These are phyloP conservation scores for Monoplex corrugatus DNA, from an alignment of 2,888 invertebrate genomes.

Conservation along the genomic window DNA sequence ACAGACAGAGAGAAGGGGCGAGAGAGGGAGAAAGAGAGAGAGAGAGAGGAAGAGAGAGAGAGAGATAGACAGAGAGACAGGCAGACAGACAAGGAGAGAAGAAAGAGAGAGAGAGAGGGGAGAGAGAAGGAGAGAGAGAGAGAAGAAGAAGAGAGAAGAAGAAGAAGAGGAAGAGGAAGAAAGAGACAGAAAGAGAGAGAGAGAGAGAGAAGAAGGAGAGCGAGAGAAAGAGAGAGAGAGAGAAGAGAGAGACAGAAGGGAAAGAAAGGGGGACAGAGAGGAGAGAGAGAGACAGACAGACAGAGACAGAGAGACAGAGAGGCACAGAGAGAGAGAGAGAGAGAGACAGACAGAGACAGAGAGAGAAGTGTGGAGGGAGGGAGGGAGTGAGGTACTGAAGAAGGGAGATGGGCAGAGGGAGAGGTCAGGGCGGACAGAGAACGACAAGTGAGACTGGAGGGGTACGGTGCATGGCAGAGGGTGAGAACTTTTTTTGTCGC, in stretches of 20 bases:
- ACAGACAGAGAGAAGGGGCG: neutral
- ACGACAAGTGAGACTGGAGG: too few species aligned
- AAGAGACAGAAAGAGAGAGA: neutral
- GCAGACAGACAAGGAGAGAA: neutral
- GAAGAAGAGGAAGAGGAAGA: neutral
- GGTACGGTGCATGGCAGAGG: too few species aligned
- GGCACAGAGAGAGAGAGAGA: neutral
- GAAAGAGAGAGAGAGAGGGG: too few species aligned
- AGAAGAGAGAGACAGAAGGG: too few species aligned
- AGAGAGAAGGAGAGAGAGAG: neutral
- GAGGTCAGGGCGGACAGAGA: too few species aligned
- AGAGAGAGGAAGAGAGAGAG: neutral
- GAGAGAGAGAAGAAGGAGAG: neutral
- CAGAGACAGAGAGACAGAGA: too few species aligned
- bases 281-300: neutral
- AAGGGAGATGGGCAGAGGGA: neutral
- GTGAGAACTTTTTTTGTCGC: too few species aligned
- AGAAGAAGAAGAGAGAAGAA: neutral
- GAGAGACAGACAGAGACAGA: too few species aligned
- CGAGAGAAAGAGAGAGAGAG: neutral
- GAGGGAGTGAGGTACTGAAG: neutral
- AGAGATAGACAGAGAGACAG: neutral
- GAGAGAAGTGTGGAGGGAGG: neutral
- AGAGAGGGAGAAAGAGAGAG: neutral
- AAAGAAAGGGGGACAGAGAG: neutral